phyloP scores from a whole-genome alignment of 2,888 invertebrate genomes.

The Ametastegia equiseti region DNA sequence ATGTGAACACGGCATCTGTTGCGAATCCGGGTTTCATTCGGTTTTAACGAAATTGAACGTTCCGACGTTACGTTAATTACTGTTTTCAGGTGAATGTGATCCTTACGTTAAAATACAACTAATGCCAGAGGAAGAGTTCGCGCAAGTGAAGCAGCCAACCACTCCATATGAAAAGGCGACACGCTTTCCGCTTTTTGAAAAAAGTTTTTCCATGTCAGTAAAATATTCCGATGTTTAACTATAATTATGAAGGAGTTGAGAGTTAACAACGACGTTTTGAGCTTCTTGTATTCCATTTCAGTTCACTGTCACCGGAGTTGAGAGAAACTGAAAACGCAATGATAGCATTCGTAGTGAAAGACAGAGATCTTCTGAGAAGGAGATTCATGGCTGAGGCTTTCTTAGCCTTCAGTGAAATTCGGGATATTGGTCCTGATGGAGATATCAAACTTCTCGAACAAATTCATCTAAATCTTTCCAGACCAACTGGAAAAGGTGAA shows the following conservation, averaged over 20 bases:
- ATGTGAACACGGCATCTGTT: constrained; percentile 33
- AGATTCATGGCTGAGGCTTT: constrained; percentile 98
- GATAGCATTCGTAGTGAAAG: constrained; percentile 94
- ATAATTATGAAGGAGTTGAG: background rate
- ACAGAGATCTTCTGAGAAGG: constrained; percentile 95
- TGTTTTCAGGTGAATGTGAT: constrained; percentile 88
- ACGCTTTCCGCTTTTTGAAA: constrained; percentile 95
- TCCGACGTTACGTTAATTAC: background rate
- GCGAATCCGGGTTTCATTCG: constrained; percentile 1
- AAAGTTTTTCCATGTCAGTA: constrained; percentile 95
- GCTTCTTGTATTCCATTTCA: constrained; percentile 71
- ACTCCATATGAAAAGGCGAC: constrained; percentile 96
- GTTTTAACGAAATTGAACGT: background rate
- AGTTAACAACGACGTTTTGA: background rate
- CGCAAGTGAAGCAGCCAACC: constrained; percentile 86
- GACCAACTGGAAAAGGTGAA: constrained; percentile 83
- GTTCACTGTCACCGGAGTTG: constrained; percentile 86
- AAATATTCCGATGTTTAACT: constrained; percentile 21
- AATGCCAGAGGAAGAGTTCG: constrained; percentile 90
- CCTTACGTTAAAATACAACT: constrained; percentile 94
- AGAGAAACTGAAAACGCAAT: constrained; percentile 83
- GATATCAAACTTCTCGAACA: constrained; percentile 82
- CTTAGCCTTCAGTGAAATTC: constrained; percentile 87
- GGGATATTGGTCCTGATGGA: constrained; percentile 80
- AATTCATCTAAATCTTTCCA: constrained; percentile 84